Percentiles rank a stretch among this genome's conserved stretches.
These are phyloP conservation scores for Malurus cyaneus DNA, from an alignment of 2,113 vertebrate species.

Conservation along the genomic window DNA sequence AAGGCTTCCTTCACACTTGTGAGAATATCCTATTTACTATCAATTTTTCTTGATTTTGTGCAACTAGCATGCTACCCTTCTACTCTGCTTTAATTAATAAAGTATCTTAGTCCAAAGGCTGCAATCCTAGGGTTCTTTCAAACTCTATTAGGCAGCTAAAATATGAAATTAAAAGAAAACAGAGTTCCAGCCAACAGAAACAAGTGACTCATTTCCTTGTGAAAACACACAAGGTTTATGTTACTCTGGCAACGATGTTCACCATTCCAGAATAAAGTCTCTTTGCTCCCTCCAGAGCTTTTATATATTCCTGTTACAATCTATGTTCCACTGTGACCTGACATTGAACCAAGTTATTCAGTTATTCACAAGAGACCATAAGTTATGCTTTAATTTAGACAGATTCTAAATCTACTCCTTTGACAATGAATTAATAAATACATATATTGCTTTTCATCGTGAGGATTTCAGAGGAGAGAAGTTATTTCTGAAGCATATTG, in stretches of 20 bases:
- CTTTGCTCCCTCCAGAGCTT: constrained; percentile 69
- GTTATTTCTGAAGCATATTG: constrained; percentile 32
- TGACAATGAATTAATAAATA: constrained; percentile 24
- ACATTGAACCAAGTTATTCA: constrained; percentile 73
- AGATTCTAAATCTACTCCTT: constrained; percentile 21
- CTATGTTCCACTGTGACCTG: constrained; percentile 75
- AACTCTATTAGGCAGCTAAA: constrained; percentile 80
- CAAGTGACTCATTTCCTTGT: constrained; percentile 85
- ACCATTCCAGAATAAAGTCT: constrained; percentile 74
- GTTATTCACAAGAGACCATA: constrained; percentile 66
- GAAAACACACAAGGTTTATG: constrained; percentile 82
- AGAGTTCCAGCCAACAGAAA: constrained; percentile 80
- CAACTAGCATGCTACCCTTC: constrained; percentile 63
- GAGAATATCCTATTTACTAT: constrained; percentile 28
- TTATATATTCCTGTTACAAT: constrained; percentile 73
- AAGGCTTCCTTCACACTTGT: background rate
- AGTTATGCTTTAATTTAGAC: constrained; percentile 61
- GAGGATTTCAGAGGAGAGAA: constrained; percentile 15
- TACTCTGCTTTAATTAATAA: constrained; percentile 73
- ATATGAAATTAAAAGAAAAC: constrained; percentile 85
- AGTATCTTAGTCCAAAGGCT: constrained; percentile 69
- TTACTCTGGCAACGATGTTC: constrained; percentile 79
- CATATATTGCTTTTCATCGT: background rate
- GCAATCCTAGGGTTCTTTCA: constrained; percentile 70
- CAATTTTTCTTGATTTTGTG: constrained; percentile 45